A percentile compares a stretch with the other conserved stretches of the same genome.
These are phyloP conservation scores for Meteorus colon DNA, from an alignment of 2,888 invertebrate species.

Conservation along the genomic window DNA sequence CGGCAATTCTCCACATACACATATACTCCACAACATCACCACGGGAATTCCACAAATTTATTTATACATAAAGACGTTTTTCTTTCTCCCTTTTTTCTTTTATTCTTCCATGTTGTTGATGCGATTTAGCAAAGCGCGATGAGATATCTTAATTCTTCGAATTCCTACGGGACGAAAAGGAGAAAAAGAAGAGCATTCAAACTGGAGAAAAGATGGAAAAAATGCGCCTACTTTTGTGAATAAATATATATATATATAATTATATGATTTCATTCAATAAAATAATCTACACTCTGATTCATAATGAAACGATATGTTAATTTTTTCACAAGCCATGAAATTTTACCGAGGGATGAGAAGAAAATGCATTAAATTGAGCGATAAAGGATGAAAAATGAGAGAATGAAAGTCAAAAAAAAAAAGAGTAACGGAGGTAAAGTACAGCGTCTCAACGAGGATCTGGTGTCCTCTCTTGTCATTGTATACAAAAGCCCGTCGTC, in stretches of 20 bases:
- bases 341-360: neutral
- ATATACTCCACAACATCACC: slow-evolving; percentile 18
- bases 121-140: slow-evolving; percentile 21
- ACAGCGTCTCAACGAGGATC: slow-evolving; percentile 12
- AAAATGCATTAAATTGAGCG: slow-evolving; percentile 32
- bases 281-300: too few relatives aligned
- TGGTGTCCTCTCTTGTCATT: slow-evolving; percentile 27
- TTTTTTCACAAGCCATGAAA: slow-evolving; percentile 7
- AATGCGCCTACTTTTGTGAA: neutral
- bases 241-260: too few relatives aligned
- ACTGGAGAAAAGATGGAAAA: neutral
- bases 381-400: slow-evolving; percentile 23
- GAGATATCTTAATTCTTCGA: slow-evolving; percentile 4
- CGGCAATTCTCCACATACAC: slow-evolving; percentile 16
- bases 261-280: too few relatives aligned
- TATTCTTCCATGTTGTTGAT: slow-evolving; percentile 20
- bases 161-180: neutral
- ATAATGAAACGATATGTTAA: too few relatives aligned
- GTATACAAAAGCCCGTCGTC: slow-evolving; percentile 29
- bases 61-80: slow-evolving; percentile 13
- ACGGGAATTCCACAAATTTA: slow-evolving; percentile 26
- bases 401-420: neutral
- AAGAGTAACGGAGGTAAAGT: neutral
- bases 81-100: slow-evolving; percentile 11
- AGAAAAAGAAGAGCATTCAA: neutral